Conservation (phyloP, 2,797 vertebrate species). For the Emydoidea blandingii region DNA sequence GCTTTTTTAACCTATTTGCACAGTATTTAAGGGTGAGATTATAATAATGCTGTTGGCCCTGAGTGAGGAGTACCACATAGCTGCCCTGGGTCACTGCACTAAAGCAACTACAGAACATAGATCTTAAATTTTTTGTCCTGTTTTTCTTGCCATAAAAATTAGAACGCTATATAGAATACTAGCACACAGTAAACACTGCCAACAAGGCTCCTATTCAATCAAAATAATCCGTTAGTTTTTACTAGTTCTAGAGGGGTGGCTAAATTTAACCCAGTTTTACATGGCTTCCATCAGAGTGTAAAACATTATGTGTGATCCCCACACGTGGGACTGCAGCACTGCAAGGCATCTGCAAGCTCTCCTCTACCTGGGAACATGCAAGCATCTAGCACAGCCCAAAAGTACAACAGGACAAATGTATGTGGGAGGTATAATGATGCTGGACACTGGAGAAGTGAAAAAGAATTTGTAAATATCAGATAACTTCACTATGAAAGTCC, state of each 20-base stretch:
- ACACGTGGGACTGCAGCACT: neutral
- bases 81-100: neutral
- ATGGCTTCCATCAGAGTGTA: neutral
- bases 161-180: rapidly evolving
- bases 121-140: neutral
- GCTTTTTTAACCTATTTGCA: neutral
- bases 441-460: neutral
- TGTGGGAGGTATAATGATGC: neutral
- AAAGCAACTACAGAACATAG: neutral
- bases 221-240: neutral
- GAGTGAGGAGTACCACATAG: neutral
- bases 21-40: neutral
- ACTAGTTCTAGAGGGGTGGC: rapidly evolving
- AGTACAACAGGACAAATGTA: rapidly evolving
- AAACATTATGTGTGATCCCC: neutral
- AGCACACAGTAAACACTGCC: neutral
- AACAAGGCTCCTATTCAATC: neutral
- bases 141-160: neutral
- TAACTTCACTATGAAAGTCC: neutral
- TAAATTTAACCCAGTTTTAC: neutral
- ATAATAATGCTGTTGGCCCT: rapidly evolving
- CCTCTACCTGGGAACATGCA: neutral
- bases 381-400: neutral
- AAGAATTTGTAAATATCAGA: neutral
- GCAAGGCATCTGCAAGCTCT: neutral